phyloP scores from a whole-genome alignment of 2,797 vertebrate genomes.

The Emys orbicularis region DNA sequence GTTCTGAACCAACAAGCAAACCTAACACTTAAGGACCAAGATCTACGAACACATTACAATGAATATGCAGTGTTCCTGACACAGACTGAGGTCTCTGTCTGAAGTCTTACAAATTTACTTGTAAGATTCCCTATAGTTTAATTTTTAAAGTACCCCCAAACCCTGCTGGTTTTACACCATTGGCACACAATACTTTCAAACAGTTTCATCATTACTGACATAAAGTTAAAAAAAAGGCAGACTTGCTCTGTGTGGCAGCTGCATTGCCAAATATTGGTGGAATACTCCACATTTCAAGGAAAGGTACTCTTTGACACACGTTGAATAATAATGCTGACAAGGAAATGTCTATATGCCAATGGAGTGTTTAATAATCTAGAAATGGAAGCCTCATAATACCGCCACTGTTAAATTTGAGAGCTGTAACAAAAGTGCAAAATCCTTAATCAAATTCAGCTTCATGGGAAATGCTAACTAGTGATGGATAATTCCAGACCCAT shows the following conservation, averaged over 20 bases:
- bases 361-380: not conserved
- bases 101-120: not conserved
- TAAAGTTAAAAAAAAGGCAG: not conserved
- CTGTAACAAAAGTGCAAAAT: not conserved
- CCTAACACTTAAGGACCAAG: not conserved
- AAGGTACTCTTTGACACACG: not conserved
- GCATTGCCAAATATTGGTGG: not conserved
- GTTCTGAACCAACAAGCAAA: not conserved
- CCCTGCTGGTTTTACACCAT: not conserved
- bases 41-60: not conserved
- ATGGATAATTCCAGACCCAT: not conserved
- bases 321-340: not conserved
- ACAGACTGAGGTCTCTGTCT: not conserved
- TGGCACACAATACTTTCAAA: not conserved
- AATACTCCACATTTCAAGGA: not conserved
- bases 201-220: not conserved
- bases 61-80: not conserved
- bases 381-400: not conserved
- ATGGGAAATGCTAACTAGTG: not conserved
- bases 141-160: not conserved
- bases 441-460: not conserved
- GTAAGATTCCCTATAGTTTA: not conserved
- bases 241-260: not conserved
- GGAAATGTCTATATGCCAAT: not conserved
- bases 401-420: not conserved